Evolutionary conservation across 2,797 vertebrate genomes (phyloP), one percentile per base, ranked within the genome.

Genomic region (Scolopax rusticola): DNA sequence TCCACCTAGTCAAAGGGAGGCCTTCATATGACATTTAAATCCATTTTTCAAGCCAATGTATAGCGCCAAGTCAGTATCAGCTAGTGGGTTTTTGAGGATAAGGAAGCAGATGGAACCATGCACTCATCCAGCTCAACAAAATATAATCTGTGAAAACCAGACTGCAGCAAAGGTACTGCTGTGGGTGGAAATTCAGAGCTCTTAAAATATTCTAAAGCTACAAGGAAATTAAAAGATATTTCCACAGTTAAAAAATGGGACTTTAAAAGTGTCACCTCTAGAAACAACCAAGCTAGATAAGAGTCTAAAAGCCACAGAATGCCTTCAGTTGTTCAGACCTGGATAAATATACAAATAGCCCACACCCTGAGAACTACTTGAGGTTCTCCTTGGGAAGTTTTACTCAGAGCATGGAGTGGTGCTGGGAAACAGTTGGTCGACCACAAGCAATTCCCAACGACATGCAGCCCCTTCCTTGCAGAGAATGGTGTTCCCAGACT

Each of bases 401-500:
- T 51, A 30, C 41, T 60, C 60, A 53, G 61, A 27, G 38, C 0
- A 1, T 36, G 59, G 28, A 73, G 69, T 3, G 33, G 59, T 10
- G 4, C 32, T 28, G 79, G 18, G 59, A 87, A 89, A 50, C 5
- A 57, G 13, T 20, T 5, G 4, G 15, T 4, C 0, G 5, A 8
- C 43, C 74, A 30, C 18, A 18, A 83, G 25, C 36, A 74, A 77
- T 40, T 74, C 90, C 87, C 92, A 77, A 36, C 41, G 30, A 17
- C 4, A 25, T 20, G n/a, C 70, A 86, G 36, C 64, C 87, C 67
- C 9, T 65, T 89, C 74, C 81, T 74, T 14, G 8, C 5, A 48
- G 25, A 61, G 13, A 91, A 68, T 36, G 50, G 6, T 33, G 75
- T 80, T 89, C 47, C 67, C 95, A 96, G 57, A 97, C 99, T 97